Conservation (phyloP, 2,113 vertebrate genomes). For the Cheirogaleus medius region DNA sequence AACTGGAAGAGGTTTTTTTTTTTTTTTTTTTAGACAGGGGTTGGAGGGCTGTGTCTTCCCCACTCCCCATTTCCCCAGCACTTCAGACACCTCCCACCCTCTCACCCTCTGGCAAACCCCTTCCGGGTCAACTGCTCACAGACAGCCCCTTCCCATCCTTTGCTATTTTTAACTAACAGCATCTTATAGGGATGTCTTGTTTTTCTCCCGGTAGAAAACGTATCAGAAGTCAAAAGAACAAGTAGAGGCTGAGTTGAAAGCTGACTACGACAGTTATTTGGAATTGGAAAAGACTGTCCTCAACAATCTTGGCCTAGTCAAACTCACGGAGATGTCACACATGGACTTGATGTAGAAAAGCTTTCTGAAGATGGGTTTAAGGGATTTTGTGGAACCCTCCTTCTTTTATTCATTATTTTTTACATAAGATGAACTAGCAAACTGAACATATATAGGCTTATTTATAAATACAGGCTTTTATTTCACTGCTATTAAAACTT, state of each 20-base stretch:
- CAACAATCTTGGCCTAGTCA: conserved; percentile 71
- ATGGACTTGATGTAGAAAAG: background rate
- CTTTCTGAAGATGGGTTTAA: background rate
- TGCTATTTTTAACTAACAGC: background rate
- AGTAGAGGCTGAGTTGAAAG: conserved; percentile 72
- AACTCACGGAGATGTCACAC: background rate
- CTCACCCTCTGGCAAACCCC: too few species aligned
- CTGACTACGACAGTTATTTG: conserved; percentile 77
- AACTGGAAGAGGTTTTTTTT: background rate
- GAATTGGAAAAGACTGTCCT: conserved; percentile 81
- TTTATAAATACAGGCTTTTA: background rate
- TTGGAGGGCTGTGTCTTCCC: background rate
- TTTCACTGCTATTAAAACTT: conserved; percentile 53
- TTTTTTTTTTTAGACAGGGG: background rate
- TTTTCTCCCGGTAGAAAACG: conserved; percentile 60
- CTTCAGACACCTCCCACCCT: background rate
- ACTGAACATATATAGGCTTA: background rate
- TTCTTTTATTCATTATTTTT: background rate
- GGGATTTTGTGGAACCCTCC: too few species aligned
- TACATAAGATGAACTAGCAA: background rate
- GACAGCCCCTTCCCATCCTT: background rate
- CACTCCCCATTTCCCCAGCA: background rate
- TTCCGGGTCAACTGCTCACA: background rate
- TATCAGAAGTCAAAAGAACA: conserved; percentile 77
- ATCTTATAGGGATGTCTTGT: background rate